Conservation (phyloP, 2,888 invertebrate genomes). For the Parnassius mnemosyne region DNA sequence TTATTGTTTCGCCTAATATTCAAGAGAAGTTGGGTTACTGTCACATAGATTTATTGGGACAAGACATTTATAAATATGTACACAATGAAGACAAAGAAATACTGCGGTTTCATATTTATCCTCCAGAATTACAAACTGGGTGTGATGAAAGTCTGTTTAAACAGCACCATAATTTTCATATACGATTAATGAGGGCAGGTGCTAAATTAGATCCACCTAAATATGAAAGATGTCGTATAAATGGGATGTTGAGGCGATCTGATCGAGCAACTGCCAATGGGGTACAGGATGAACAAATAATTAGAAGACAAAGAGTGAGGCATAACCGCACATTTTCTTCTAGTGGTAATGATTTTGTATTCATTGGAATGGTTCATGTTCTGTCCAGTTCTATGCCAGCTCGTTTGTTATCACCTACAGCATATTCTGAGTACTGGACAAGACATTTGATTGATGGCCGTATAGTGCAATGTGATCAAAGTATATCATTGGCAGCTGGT, state of each 20-base stretch:
- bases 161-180: slow-evolving; percentile 78
- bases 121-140: slow-evolving; percentile 69
- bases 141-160: slow-evolving; percentile 59
- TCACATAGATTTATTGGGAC: slow-evolving; percentile 93
- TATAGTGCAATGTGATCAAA: slow-evolving; percentile 94
- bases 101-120: slow-evolving; percentile 84
- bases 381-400: slow-evolving; percentile 80
- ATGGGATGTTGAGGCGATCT: slow-evolving; percentile 82
- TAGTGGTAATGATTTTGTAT: slow-evolving; percentile 83
- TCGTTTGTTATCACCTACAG: slow-evolving; percentile 78
- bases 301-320: slow-evolving; percentile 74
- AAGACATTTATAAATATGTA: slow-evolving; percentile 90
- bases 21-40: slow-evolving; percentile 92
- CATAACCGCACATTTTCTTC: slow-evolving; percentile 75
- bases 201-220: slow-evolving; percentile 86
- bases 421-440: slow-evolving; percentile 93
- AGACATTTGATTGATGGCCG: slow-evolving; percentile 93
- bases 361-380: slow-evolving; percentile 87
- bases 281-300: slow-evolving; percentile 75
- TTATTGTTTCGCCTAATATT: slow-evolving; percentile 91
- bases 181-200: slow-evolving; percentile 83
- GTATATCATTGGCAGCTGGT: slow-evolving; percentile 93
- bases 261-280: slow-evolving; percentile 79
- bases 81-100: slow-evolving; percentile 91
- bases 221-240: slow-evolving; percentile 85